Conservation (phyloP, 2,797 vertebrate species). For the Nyctibius grandis region DNA sequence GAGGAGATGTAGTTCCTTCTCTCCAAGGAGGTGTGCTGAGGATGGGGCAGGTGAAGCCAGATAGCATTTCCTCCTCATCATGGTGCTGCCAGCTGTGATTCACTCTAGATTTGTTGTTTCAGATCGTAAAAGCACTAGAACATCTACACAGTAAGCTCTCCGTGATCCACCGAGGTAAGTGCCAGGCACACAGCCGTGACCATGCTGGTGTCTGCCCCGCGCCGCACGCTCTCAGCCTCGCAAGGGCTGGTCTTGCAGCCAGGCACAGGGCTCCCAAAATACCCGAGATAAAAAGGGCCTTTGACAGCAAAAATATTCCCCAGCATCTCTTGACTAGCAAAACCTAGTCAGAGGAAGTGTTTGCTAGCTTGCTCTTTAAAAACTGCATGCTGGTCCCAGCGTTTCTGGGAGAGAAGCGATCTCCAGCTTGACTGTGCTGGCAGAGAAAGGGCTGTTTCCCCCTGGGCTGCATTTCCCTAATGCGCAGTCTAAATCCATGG, state of each 20-base stretch:
- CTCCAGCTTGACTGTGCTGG: neutral
- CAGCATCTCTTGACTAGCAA: neutral
- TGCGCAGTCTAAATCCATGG: neutral
- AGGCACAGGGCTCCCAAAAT: neutral
- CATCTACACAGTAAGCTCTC: conserved; percentile 96
- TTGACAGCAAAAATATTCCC: neutral
- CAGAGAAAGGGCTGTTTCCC: neutral
- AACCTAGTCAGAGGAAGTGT: neutral
- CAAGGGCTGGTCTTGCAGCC: neutral
- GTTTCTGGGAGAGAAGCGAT: neutral
- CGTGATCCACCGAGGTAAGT: conserved; percentile 95
- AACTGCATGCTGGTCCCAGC: neutral
- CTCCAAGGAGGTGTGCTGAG: neutral
- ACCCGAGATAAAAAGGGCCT: neutral
- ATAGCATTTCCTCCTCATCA: fast-evolving
- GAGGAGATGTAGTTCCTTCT: neutral
- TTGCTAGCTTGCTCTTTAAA: neutral
- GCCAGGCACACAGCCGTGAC: neutral
- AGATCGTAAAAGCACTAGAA: conserved; percentile 97
- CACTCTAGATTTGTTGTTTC: conserved; percentile 43
- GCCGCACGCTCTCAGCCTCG: neutral
- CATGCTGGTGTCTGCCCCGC: neutral
- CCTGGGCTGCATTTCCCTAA: neutral
- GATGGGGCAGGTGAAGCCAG: neutral
- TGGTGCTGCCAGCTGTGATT: neutral